These are phyloP conservation scores for Dipodomys merriami DNA, from an alignment of 2,113 vertebrate species.

Conservation along the genomic window DNA sequence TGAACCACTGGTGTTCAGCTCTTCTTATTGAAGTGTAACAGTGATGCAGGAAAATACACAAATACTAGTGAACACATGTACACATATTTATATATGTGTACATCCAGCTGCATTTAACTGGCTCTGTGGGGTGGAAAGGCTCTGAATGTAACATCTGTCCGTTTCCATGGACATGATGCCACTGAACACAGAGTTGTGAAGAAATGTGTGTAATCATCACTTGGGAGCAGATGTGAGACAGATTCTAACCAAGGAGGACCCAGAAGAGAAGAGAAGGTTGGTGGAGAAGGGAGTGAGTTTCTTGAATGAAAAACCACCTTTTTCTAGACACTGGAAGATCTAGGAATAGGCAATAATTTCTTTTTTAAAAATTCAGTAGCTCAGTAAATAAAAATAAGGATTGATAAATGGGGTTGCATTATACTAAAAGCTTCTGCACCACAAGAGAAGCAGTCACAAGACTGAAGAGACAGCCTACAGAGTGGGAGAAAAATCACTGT, in stretches of 20 bases:
- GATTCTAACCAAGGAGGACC: neutral
- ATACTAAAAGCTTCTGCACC: no score
- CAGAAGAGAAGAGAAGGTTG: neutral
- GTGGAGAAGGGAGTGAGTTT: neutral
- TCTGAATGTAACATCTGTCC: neutral
- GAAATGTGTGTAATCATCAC: neutral
- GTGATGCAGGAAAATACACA: neutral
- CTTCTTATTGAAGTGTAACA: neutral
- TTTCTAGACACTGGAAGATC: neutral
- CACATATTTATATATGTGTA: neutral
- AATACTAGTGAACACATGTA: neutral
- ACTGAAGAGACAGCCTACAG: no score
- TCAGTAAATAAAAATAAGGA: no score
- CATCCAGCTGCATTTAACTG: neutral
- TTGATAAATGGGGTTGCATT: no score
- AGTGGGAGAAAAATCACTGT: no score
- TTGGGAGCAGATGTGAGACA: neutral
- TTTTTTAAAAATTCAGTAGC: no score
- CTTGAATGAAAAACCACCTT: neutral
- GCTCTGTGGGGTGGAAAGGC: neutral
- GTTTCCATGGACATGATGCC: neutral
- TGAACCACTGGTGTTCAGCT: neutral
- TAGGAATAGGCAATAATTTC: no score
- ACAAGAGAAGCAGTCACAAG: no score
- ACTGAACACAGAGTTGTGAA: neutral